phyloP scores from a whole-genome alignment of 2,888 invertebrate genomes.

The Lasioglossum pauxillum region DNA sequence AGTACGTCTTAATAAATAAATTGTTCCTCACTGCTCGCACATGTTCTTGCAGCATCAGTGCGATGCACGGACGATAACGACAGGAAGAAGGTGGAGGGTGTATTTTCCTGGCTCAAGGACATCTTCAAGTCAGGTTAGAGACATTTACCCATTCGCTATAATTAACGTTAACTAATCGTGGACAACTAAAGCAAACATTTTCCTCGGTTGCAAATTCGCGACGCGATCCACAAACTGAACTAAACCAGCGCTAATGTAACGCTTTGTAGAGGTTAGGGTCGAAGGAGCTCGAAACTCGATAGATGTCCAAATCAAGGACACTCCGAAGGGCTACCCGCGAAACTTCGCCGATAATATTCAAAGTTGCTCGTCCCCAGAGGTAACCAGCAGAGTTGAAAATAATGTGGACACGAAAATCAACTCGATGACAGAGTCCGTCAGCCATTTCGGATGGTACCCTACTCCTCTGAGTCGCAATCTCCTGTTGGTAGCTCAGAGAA shows the following conservation, averaged over 20 bases:
- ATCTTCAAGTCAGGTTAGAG: constrained; percentile 69
- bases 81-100: constrained; percentile 50
- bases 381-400: neutral
- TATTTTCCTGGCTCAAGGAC: constrained; percentile 72
- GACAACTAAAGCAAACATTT: neutral
- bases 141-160: neutral
- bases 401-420: neutral
- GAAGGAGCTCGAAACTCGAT: constrained; percentile 24
- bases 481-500: neutral
- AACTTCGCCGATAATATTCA: neutral
- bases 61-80: constrained; percentile 49
- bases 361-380: neutral
- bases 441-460: neutral
- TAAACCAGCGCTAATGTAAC: constrained; percentile 51
- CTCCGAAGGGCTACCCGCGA: neutral
- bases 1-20: no score
- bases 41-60: constrained; percentile 43
- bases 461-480: neutral
- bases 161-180: neutral
- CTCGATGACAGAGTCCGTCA: neutral
- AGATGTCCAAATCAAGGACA: constrained; percentile 11
- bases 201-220: neutral
- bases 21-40: neutral
- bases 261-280: constrained; percentile 63
- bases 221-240: neutral